Evolutionary conservation across 1,140 invertebrate species (phyloP).

Genomic region (Nasonia vitripennis): DNA sequence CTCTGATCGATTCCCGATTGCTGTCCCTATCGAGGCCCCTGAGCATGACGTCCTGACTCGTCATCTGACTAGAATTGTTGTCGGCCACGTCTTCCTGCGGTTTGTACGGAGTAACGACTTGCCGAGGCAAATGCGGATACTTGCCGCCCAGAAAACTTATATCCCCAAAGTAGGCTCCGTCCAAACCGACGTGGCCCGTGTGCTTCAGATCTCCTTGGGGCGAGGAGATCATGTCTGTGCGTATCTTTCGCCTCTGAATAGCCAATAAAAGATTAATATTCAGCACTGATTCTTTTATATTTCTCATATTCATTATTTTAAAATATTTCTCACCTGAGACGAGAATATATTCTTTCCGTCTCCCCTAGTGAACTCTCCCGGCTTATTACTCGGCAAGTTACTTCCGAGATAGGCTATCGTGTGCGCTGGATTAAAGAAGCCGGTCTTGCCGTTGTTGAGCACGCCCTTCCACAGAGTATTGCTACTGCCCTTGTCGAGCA

Average conservation of each 20-base stretch:
- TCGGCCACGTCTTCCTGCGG: slow-evolving; percentile 83
- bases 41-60: slow-evolving; percentile 60
- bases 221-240: slow-evolving; percentile 95
- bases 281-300: not conserved
- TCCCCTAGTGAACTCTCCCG: slow-evolving; percentile 77
- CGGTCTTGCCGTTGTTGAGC: slow-evolving; percentile 88
- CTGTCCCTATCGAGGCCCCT: slow-evolving; percentile 67
- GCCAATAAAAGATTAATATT: not conserved
- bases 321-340: slow-evolving; percentile 75
- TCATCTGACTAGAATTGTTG: slow-evolving; percentile 70
- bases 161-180: slow-evolving; percentile 97
- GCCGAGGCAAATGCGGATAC: slow-evolving; percentile 87
- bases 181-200: slow-evolving; percentile 95
- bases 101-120: slow-evolving; percentile 91
- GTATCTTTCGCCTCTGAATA: slow-evolving; percentile 80
- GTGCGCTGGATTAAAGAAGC: slow-evolving; percentile 92
- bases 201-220: slow-evolving; percentile 98
- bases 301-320: not conserved
- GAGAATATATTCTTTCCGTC: slow-evolving; percentile 77
- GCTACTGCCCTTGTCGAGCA: slow-evolving; percentile 89
- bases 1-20: slow-evolving; percentile 65
- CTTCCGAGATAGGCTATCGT: slow-evolving; percentile 90
- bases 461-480: slow-evolving; percentile 88
- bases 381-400: slow-evolving; percentile 84
- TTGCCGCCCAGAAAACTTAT: slow-evolving; percentile 89